Base-by-base conservation (phyloP, 2,888 invertebrate genomes). In the Clanis bilineata region DNA sequence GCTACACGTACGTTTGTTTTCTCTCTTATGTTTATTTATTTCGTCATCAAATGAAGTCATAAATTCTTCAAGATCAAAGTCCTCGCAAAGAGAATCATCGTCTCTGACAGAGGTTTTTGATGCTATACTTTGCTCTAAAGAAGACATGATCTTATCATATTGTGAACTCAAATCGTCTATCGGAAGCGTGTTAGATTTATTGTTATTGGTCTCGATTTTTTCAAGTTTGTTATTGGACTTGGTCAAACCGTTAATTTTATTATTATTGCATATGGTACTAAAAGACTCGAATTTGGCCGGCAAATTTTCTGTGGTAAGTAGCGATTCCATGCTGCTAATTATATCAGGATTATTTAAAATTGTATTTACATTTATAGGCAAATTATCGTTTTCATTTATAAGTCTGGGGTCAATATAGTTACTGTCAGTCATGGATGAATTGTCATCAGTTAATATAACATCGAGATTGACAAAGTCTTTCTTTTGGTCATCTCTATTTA, bases 301-400 rank as follows among this genome's bases (percentile, higher is more conserved):
- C 64, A 92, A 82, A 73, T 92, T 92, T 81, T 93, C 93, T 57
- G 91, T 91, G 55, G 88, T 91, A 9, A 89, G 80, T 64, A 93
- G 79, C 57, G 93, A 93, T 76, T 93, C 93, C 88, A 92, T 90
- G 69, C 93, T 93, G 72, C 92, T 92, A 51, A 92, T 88, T 25
- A 93, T 90, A 63, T 91, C 92, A 18, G 93, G 91, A 67, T 93
- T 93, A 71, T 92, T 90, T 66, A 91, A 73, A 68, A 93, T 86
- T 25, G 90, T 93, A 66, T 90, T 92, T 18, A 93, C 91, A 72
- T 92, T 93, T 39, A 95, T 94, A 18, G 94, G 93, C 56, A 95
- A 86, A 85, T 95, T 95, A 80, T 95, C 95, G 79, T 94, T 94
- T 84, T 94, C 94, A 80, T 95, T 95, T 61, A 95, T 95, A 61